A percentile compares a stretch with the other conserved stretches of the same genome.
phyloP scores from a whole-genome alignment of 1,140 invertebrate species.

The Maniola jurtina region DNA sequence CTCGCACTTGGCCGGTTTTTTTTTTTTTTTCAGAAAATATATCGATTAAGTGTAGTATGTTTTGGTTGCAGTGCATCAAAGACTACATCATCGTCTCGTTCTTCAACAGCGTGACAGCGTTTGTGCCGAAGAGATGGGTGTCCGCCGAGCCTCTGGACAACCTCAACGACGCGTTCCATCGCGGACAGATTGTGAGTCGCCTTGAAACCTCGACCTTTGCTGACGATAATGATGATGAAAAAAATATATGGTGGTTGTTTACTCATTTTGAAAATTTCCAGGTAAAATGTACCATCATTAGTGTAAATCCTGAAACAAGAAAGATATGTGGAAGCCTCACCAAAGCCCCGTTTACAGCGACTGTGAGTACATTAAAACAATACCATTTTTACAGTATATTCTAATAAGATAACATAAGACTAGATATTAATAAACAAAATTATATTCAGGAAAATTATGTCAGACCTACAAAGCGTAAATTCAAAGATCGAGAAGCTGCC shows the following conservation, averaged over 20 bases:
- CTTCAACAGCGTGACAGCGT: conserved; percentile 80
- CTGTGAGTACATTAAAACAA: conserved; percentile 39
- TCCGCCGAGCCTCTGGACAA: conserved; percentile 65
- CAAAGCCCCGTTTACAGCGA: conserved; percentile 41
- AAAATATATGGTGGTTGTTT: no score
- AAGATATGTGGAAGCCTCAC: conserved; percentile 70
- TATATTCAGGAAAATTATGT: conserved; percentile 12
- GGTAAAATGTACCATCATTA: conserved; percentile 71
- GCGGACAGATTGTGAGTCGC: conserved; percentile 81
- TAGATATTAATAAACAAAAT: no score
- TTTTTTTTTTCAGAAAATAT: no score
- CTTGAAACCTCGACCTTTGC: background rate
- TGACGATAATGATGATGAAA: no score
- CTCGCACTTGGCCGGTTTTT: no score
- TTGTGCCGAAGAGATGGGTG: conserved; percentile 77
- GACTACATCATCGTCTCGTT: conserved; percentile 80
- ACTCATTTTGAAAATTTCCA: conserved; percentile 33
- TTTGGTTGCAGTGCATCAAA: conserved; percentile 40
- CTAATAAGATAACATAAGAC: no score
- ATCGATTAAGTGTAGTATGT: background rate
- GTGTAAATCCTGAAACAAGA: conserved; percentile 53
- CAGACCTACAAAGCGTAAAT: conserved; percentile 15
- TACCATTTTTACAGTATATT: no score
- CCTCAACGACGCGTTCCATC: conserved; percentile 75
- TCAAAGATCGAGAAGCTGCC: conserved; percentile 13